phyloP scores from a whole-genome alignment of 2,797 vertebrate species.

The Coreius guichenoti region DNA sequence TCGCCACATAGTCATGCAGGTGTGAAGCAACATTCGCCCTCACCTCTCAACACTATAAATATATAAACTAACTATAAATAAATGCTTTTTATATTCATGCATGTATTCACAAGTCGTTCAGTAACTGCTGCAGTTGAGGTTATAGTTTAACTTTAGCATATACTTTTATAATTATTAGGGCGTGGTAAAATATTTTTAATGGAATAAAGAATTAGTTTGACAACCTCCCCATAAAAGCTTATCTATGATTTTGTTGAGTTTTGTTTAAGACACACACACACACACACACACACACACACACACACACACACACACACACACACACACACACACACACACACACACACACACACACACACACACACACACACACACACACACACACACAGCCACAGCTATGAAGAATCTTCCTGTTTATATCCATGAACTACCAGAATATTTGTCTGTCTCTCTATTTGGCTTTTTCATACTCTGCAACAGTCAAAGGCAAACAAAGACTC shows the following conservation, averaged over 20 bases:
- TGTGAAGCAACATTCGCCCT: not conserved
- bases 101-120: not conserved
- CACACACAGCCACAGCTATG: too few species aligned
- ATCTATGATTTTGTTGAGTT: slow-evolving; percentile 5
- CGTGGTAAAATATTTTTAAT: not conserved
- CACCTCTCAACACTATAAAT: not conserved
- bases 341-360: too few species aligned
- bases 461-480: not conserved
- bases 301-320: too few species aligned
- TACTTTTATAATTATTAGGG: not conserved
- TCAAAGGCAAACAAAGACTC: not conserved
- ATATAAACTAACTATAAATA: slow-evolving; percentile 1
- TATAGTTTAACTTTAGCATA: not conserved
- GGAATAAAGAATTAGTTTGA: not conserved
- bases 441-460: not conserved
- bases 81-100: not conserved
- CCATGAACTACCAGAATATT: not conserved
- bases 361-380: too few species aligned
- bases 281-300: too few species aligned
- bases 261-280: not conserved
- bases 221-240: not conserved
- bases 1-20: not conserved
- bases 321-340: too few species aligned
- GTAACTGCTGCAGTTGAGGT: not conserved
- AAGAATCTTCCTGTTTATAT: slow-evolving; percentile 7